Base-by-base conservation (phyloP, 2,797 vertebrate species). In the Denticeps clupeoides region DNA sequence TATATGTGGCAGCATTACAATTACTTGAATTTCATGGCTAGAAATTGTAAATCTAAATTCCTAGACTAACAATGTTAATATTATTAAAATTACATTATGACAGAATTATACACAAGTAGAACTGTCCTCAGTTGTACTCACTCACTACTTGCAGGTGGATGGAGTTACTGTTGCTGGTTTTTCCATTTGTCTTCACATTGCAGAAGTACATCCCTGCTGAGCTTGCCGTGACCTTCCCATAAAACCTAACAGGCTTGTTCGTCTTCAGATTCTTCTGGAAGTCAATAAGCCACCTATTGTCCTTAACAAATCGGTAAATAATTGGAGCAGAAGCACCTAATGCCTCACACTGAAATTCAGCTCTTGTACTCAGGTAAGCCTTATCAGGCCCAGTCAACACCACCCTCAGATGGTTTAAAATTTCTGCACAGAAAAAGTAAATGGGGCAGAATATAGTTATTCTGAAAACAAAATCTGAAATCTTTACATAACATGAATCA, bases 121-220 rank as follows among this genome's bases (percentile, higher is more conserved):
- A 32, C 32, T 32, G 29, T 3, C 5, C 16, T 37, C 8, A 37
- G 18, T 9, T 15, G 19, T 49, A 83, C 82, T 83, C 55, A 86
- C 84, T 78, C 59, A 84, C 71, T 47, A 78, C 71, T n/a, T 42
- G 62, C 19, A 86, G 61, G 33, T 11, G 47, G 47, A 83, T 61
- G 28, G 18, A 59, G 51, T 71, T 68, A 67, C 84, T 83, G 53
- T 43, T 18, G 43, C 35, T 59, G 3, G 49, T 48, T 9, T 21
- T 23, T 11, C 37, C 53, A 40, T 32, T 41, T 4, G 63, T 2
- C 0, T 40, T 65, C 1, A 52, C 71, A 33, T 13, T 60, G 59
- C 84, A 86, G 44, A 53, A 54, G 55, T 85, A 85, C 0, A 25
- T 61, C 1, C 79, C 82, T 2, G 60, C 66, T 3, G 69, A 73